A percentile compares a stretch with the other conserved stretches of the same genome.
Conservation (phyloP, 2,113 vertebrate species). For the Triplophysa tibetana region DNA sequence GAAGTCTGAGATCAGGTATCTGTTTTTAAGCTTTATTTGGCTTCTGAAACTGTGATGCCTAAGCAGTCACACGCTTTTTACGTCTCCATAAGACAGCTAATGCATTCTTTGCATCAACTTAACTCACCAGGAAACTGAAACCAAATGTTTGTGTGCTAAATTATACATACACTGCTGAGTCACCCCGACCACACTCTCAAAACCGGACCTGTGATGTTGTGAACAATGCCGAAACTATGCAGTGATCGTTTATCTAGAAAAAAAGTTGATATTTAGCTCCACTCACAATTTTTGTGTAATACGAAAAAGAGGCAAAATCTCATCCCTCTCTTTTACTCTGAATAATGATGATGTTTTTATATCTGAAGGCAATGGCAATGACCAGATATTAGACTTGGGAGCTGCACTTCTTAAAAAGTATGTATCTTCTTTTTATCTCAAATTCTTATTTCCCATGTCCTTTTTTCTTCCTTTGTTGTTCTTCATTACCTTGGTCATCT, state of each 20-base stretch:
- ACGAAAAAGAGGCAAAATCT: not conserved
- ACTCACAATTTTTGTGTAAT: not conserved
- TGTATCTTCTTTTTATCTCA: conserved; percentile 46
- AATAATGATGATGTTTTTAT: not conserved
- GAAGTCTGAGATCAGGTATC: not conserved
- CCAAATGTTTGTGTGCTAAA: not conserved
- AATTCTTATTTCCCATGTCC: not conserved
- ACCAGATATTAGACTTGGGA: conserved; percentile 69
- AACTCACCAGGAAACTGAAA: conserved; percentile 12
- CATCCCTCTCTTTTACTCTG: not conserved
- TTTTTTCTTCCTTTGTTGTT: not conserved
- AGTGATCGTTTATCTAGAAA: not conserved
- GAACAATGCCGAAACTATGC: not conserved
- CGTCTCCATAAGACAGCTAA: not conserved
- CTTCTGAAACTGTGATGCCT: not conserved
- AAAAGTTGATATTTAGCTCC: not conserved
- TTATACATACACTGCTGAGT: conserved; percentile 1
- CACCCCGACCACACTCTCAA: not conserved
- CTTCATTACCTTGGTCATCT: not conserved
- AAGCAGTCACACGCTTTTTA: not conserved
- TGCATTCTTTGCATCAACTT: conserved; percentile 21
- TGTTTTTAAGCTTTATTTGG: not conserved
- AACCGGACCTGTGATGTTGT: not conserved
- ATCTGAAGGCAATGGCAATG: conserved; percentile 58
- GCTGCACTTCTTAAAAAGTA: conserved; percentile 70